Evolutionary conservation across 2,888 invertebrate species (phyloP).

Genomic region (Empis stercorea): DNA sequence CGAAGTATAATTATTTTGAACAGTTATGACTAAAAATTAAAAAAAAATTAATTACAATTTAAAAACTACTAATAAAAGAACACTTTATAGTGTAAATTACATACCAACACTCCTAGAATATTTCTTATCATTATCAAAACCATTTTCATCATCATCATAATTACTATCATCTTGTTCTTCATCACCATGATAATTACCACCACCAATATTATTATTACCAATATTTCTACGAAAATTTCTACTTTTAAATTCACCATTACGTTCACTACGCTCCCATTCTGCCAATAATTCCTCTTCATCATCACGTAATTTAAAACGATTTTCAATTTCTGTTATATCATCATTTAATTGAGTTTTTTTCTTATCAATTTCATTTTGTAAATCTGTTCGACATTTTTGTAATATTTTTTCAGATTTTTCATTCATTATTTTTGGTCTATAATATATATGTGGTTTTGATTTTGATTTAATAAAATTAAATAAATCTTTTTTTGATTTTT

Average conservation of each 20-base stretch:
- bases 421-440: slow-evolving; percentile 68
- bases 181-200: background rate
- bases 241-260: background rate
- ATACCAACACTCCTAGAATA: background rate
- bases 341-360: slow-evolving; percentile 50
- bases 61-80: too few relatives aligned
- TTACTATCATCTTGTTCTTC: background rate
- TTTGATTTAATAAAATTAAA: slow-evolving; percentile 78
- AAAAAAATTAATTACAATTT: background rate
- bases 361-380: slow-evolving; percentile 51
- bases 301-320: slow-evolving; percentile 20
- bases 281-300: slow-evolving; percentile 8
- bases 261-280: background rate
- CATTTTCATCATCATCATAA: background rate
- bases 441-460: slow-evolving; percentile 76
- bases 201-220: background rate
- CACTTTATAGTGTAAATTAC: background rate
- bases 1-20: background rate
- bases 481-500: slow-evolving; percentile 60
- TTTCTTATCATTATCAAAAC: background rate
- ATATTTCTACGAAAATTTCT: background rate
- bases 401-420: slow-evolving; percentile 54
- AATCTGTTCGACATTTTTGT: slow-evolving; percentile 45
- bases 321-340: slow-evolving; percentile 51
- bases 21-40: background rate